Evolutionary conservation across 1,140 invertebrate genomes (phyloP).

Genomic region (Chelonus insularis): DNA sequence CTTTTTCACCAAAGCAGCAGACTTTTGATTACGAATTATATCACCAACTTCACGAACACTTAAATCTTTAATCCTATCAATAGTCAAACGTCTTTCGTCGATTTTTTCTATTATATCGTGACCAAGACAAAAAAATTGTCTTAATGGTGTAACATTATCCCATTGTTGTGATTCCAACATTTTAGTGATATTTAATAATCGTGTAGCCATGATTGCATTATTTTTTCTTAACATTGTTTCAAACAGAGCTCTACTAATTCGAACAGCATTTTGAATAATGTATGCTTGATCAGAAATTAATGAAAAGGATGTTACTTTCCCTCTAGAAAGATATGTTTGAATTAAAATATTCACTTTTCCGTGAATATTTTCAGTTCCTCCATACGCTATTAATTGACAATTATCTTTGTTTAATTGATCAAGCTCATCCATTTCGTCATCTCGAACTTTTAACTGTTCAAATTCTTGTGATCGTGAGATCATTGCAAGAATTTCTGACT

Average conservation of each 20-base stretch:
- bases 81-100: slow-evolving; percentile 72
- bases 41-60: slow-evolving; percentile 81
- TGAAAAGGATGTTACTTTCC: slow-evolving; percentile 82
- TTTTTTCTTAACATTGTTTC: slow-evolving; percentile 90
- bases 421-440: slow-evolving; percentile 92
- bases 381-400: slow-evolving; percentile 76
- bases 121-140: slow-evolving; percentile 83
- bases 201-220: slow-evolving; percentile 84
- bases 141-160: slow-evolving; percentile 83
- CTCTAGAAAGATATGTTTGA: slow-evolving; percentile 86
- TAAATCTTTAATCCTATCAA: slow-evolving; percentile 84
- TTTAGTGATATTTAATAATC: slow-evolving; percentile 82
- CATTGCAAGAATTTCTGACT: slow-evolving; percentile 84
- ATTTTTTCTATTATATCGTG: slow-evolving; percentile 81
- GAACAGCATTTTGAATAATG: slow-evolving; percentile 88
- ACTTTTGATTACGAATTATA: slow-evolving; percentile 76
- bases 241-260: slow-evolving; percentile 91
- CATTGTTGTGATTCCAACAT: slow-evolving; percentile 90
- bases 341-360: slow-evolving; percentile 98
- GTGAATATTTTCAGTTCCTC: slow-evolving; percentile 84
- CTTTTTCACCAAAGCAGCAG: slow-evolving; percentile 78
- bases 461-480: slow-evolving; percentile 93
- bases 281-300: slow-evolving; percentile 92
- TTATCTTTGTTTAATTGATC: slow-evolving; percentile 72
- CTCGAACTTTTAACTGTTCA: slow-evolving; percentile 92